Evolutionary conservation across 2,888 invertebrate species (phyloP), one percentile per base, ranked within the genome.

Genomic region (Cryptocephalus moraei): DNA sequence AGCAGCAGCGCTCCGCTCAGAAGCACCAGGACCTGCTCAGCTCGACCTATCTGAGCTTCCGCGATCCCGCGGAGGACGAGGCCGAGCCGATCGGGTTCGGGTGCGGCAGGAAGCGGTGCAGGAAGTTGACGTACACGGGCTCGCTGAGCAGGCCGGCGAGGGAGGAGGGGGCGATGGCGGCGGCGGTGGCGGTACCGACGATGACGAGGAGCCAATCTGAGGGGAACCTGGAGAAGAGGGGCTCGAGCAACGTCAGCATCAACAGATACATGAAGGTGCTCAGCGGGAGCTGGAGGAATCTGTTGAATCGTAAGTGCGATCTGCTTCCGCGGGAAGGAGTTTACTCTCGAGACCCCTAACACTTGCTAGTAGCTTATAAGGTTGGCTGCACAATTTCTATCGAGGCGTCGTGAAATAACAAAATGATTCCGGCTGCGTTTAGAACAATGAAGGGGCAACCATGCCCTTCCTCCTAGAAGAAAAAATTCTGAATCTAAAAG

Each of bases 221-320:
- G 62, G 83, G 84, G 8, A 84, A 85, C 65, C 73, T 86, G 61
- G 63, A 66, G 55, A 64, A 65, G 57, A 34, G 13, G 4, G 33
- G 34, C 8, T 9, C 11, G 12, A 33, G 33, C 53, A 69, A 11
- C 68, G 72, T 33, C 4, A 34, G 34, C 74, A 68, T 72, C 63
- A 81, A 82, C 69, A 82, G 82, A 68, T 86, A 84, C 68, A 81
- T 85, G 56, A 80, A 80, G 59, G 84, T 80, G 52, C 78, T 86
- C 60, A 84, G 84, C 64, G 85, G 85, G 56, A 84, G 84, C 72
- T 86, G 86, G 86, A 84, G 81, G 73, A 86, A 86, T 72, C 78
- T 86, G 56, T 74, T 85, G 65, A 79, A 82, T 76, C 76, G 86
- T 86, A 80, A 85, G 86, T 82, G 36, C 2, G n/a, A 12, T 36